Conservation (phyloP, 2,113 vertebrate species). For the Gadus chalcogrammus region DNA sequence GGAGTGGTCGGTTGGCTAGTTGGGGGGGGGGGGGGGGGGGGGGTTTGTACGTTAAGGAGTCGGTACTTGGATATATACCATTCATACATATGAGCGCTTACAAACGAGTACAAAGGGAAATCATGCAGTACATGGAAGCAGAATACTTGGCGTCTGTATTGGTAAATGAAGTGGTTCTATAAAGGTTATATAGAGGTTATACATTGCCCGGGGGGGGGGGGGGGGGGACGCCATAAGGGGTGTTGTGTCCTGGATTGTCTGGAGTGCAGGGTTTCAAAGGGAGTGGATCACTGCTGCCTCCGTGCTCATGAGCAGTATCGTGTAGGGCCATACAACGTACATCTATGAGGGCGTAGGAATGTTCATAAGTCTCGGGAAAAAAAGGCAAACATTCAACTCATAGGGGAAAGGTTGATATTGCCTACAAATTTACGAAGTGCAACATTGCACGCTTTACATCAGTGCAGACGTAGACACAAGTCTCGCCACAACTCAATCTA, state of each 20-base stretch:
- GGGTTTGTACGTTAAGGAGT: conserved; percentile 31
- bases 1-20: conserved; percentile 1
- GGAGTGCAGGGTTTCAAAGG: conserved; percentile 32
- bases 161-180: conserved; percentile 63
- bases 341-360: conserved; percentile 21
- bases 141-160: conserved; percentile 56
- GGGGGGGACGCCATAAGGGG: conserved; percentile 1
- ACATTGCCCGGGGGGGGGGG: conserved; percentile 47
- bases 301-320: conserved; percentile 21
- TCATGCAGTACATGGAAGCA: conserved; percentile 73
- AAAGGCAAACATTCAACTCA: conserved; percentile 23
- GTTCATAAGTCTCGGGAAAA: conserved; percentile 16
- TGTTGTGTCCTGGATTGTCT: conserved; percentile 34
- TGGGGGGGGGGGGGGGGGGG: conserved; percentile 30
- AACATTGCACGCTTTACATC: conserved; percentile 48
- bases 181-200: conserved; percentile 66
- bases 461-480: conserved; percentile 18
- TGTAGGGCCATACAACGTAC: conserved; percentile 29
- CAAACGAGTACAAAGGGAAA: conserved; percentile 59
- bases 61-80: conserved; percentile 47
- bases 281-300: conserved; percentile 24
- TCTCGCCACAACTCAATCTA: conserved; percentile 25
- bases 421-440: conserved; percentile 61
- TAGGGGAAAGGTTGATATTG: conserved; percentile 18
- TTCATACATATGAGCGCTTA: conserved; percentile 56